These are phyloP conservation scores for Drosophila miranda DNA, from an alignment of 1,140 invertebrate species.

Conservation along the genomic window DNA sequence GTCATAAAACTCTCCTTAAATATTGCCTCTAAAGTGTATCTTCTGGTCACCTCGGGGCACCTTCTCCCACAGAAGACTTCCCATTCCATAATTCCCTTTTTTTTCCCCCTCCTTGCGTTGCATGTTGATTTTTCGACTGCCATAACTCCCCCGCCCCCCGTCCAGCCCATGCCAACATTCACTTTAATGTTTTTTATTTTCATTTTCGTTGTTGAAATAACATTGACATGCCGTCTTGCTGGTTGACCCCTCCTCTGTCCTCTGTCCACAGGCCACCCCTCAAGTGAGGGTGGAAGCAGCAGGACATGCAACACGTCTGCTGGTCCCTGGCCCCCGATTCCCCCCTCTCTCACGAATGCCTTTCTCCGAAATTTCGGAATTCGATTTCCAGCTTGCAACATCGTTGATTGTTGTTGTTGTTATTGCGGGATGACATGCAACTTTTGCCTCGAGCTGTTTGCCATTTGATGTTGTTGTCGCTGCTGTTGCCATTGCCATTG, in stretches of 20 bases:
- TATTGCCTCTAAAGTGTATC: not conserved
- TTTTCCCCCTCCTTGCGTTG: constrained; percentile 40
- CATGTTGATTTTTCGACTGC: constrained; percentile 75
- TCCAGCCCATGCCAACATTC: not conserved
- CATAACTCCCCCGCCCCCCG: constrained; percentile 45
- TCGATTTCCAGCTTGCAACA: constrained; percentile 72
- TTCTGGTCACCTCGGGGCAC: constrained; percentile 13
- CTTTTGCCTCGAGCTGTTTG: constrained; percentile 63
- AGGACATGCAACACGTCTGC: constrained; percentile 65
- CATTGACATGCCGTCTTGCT: constrained; percentile 76
- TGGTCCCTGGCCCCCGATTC: not conserved
- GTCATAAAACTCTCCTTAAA: too few species aligned
- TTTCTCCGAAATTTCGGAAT: constrained; percentile 58
- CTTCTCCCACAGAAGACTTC: constrained; percentile 1
- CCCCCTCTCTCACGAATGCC: not conserved
- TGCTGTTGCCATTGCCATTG: constrained; percentile 37
- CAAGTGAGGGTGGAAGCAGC: constrained; percentile 13
- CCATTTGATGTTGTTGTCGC: constrained; percentile 44
- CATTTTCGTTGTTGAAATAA: constrained; percentile 73
- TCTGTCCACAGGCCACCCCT: not conserved
- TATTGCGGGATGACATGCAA: constrained; percentile 68
- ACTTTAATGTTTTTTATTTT: constrained; percentile 52
- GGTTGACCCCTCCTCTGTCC: constrained; percentile 32
- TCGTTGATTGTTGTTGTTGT: constrained; percentile 50
- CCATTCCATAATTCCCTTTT: constrained; percentile 12